Percentiles rank a stretch among this genome's conserved stretches.
These are phyloP conservation scores for Sceloporus undulatus DNA, from an alignment of 2,113 vertebrate species.

Conservation along the genomic window DNA sequence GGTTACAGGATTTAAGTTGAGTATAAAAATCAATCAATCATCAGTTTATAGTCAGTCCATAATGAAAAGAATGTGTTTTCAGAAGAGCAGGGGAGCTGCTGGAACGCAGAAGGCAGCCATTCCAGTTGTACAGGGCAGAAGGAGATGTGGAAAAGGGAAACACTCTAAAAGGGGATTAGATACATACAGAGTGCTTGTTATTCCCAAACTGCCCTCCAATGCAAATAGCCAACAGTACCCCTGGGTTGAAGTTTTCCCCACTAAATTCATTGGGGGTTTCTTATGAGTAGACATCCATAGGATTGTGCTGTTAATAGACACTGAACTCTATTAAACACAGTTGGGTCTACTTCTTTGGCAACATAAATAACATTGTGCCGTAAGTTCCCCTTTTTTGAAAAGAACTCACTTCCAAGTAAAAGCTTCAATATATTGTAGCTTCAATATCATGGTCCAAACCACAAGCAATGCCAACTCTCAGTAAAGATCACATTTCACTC, in stretches of 20 bases:
- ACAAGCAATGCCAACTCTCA: neutral
- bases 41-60: no score
- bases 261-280: neutral
- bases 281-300: neutral
- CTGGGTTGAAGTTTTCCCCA: neutral
- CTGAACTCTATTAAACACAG: neutral
- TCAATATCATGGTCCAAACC: neutral
- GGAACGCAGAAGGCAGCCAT: no score
- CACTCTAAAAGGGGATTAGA: no score
- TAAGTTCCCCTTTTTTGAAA: neutral
- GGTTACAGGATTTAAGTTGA: no score
- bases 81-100: no score
- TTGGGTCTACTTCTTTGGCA: neutral
- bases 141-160: no score
- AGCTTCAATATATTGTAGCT: neutral
- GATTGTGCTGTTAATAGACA: neutral
- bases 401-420: neutral
- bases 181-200: no score
- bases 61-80: no score
- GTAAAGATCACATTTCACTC: conserved; percentile 4
- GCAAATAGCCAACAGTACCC: no score
- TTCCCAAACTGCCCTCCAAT: no score
- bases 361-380: neutral
- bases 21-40: no score
- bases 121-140: no score